These are phyloP conservation scores for Rhinogobio ventralis DNA, from an alignment of 2,797 vertebrate species.

Conservation along the genomic window DNA sequence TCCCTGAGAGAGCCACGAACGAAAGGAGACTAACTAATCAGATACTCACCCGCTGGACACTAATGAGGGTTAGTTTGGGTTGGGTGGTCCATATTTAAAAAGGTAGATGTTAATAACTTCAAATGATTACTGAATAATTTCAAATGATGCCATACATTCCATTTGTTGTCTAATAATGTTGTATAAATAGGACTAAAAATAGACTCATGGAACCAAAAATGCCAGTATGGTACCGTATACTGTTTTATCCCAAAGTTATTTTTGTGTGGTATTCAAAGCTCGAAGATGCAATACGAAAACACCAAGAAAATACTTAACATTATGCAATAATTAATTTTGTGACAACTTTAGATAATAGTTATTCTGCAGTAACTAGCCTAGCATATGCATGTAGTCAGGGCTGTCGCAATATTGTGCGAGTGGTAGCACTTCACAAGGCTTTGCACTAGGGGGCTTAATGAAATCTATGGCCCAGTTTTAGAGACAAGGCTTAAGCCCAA, in stretches of 20 bases:
- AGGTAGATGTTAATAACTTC: not conserved
- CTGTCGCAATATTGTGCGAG: not conserved
- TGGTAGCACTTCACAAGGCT: not conserved
- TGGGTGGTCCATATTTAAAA: not conserved
- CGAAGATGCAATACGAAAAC: not conserved
- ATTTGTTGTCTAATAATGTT: not conserved
- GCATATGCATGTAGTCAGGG: not conserved
- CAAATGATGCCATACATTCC: not conserved
- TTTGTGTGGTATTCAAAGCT: not conserved
- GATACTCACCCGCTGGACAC: conserved; percentile 20
- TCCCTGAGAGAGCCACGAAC: conserved; percentile 44
- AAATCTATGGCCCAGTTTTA: not conserved
- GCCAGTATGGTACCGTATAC: not conserved
- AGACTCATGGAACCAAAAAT: not conserved
- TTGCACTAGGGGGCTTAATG: not conserved
- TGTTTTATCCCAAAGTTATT: not conserved
- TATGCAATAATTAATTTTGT: not conserved
- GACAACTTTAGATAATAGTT: not conserved
- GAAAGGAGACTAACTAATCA: conserved; percentile 60
- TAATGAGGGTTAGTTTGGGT: conserved; percentile 37
- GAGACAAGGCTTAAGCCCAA: not conserved
- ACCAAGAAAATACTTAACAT: not conserved
- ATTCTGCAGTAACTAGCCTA: not conserved
- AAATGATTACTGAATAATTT: not conserved
- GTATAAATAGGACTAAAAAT: not conserved